These are phyloP conservation scores for Amyelois transitella DNA, from an alignment of 1,140 invertebrate species.

Conservation along the genomic window DNA sequence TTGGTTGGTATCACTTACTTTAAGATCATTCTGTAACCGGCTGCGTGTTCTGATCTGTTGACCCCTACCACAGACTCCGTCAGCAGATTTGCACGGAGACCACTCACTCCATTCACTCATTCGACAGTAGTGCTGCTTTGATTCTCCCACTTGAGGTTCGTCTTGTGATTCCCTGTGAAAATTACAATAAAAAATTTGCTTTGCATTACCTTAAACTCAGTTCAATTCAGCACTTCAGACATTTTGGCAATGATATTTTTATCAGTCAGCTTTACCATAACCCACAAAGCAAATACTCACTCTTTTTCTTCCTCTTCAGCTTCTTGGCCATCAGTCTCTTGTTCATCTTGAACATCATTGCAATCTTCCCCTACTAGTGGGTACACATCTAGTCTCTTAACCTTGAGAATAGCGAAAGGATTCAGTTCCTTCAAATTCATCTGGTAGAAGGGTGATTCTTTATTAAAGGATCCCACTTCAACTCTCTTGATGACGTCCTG, in stretches of 20 bases:
- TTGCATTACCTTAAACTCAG: not conserved
- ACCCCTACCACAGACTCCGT: constrained; percentile 32
- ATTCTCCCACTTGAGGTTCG: constrained; percentile 25
- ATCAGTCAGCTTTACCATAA: no score
- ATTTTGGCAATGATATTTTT: no score
- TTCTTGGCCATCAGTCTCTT: not conserved
- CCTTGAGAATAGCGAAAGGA: constrained; percentile 44
- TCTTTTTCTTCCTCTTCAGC: constrained; percentile 13
- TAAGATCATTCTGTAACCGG: not conserved
- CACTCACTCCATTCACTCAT: constrained; percentile 35
- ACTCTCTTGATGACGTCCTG: constrained; percentile 43
- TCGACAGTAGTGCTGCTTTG: constrained; percentile 13
- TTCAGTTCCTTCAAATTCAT: constrained; percentile 57
- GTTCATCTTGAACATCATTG: constrained; percentile 20
- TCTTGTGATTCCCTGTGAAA: constrained; percentile 17
- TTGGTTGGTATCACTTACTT: not conserved
- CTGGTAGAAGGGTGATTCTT: constrained; percentile 59
- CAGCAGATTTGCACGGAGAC: constrained; percentile 30
- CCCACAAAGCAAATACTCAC: constrained; percentile 10
- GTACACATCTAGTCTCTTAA: constrained; percentile 46
- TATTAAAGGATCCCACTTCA: constrained; percentile 56
- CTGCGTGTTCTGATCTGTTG: constrained; percentile 22
- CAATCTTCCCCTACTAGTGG: constrained; percentile 37
- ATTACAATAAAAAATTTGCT: not conserved
- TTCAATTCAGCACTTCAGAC: no score